Evolutionary conservation across 2,888 invertebrate genomes (phyloP).

Genomic region (Deroplatys truncata): DNA sequence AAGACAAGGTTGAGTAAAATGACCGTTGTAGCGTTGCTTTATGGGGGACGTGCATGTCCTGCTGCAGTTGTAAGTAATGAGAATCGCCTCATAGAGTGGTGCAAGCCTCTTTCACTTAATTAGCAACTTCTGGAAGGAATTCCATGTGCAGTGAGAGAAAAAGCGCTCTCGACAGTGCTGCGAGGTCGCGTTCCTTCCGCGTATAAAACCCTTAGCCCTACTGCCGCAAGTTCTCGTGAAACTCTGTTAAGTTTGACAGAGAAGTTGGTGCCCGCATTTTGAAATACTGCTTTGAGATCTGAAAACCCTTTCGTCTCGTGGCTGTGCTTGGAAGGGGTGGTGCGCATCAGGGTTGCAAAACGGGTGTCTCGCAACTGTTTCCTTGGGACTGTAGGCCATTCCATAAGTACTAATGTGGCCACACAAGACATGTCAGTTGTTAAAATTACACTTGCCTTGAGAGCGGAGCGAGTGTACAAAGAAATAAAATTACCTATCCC

Average conservation of each 20-base stretch:
- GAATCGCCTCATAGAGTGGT: neutral
- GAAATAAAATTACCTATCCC: no score
- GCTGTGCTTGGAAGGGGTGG: neutral
- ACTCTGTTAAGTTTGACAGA: neutral
- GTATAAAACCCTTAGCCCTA: neutral
- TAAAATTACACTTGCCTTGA: no score
- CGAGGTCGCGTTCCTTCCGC: neutral
- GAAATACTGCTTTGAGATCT: neutral
- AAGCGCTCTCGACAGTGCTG: neutral
- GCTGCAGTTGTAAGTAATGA: neutral
- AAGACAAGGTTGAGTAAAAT: neutral
- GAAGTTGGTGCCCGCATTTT: neutral
- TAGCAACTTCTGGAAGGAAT: neutral
- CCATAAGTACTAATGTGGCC: no score
- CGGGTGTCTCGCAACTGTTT: neutral
- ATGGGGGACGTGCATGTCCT: neutral
- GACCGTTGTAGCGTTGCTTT: neutral
- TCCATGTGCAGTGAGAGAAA: neutral
- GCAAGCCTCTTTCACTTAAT: neutral
- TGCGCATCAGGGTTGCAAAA: neutral
- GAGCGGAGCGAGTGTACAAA: no score
- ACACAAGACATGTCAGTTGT: no score
- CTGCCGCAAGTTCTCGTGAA: neutral
- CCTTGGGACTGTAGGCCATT: no score
- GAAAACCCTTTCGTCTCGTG: neutral